Conservation (phyloP, 2,888 invertebrate genomes). For the Oconnorella tubifera region DNA sequence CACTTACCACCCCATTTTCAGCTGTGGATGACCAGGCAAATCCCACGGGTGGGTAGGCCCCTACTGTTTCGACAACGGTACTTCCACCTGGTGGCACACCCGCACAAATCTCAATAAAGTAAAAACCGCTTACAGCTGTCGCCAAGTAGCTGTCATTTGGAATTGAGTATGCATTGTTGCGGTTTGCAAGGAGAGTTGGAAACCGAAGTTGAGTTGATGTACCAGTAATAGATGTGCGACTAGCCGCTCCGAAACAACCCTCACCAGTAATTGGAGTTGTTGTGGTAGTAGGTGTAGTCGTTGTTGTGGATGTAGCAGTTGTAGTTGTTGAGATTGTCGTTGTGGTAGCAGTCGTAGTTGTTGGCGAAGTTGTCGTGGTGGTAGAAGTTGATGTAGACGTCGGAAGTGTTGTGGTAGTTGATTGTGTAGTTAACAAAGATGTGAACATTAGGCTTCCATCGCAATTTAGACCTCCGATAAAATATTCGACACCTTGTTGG, state of each 20-base stretch:
- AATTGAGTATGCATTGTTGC: slow-evolving; percentile 8
- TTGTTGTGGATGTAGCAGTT: slow-evolving; percentile 4
- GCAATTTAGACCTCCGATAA: no score
- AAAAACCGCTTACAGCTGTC: neutral
- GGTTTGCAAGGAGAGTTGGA: slow-evolving; percentile 17
- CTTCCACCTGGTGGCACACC: slow-evolving; percentile 6
- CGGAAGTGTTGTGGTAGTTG: neutral
- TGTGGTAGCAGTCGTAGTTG: neutral
- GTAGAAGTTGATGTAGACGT: neutral
- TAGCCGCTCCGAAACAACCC: slow-evolving; percentile 16
- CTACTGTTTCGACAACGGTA: slow-evolving; percentile 6
- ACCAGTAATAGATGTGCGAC: neutral
- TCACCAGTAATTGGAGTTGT: neutral
- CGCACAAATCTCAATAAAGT: slow-evolving; percentile 23
- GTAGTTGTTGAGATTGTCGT: slow-evolving; percentile 5
- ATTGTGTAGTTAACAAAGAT: no score
- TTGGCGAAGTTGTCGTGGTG: neutral
- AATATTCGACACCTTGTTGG: no score
- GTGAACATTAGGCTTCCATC: no score
- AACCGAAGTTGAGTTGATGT: neutral
- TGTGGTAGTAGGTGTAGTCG: neutral
- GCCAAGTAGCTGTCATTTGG: slow-evolving; percentile 4
- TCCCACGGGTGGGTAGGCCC: slow-evolving; percentile 19
- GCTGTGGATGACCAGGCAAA: slow-evolving; percentile 20
- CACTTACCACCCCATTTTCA: slow-evolving; percentile 13